Conservation (phyloP, 2,113 vertebrate genomes). For the Nanger granti region DNA sequence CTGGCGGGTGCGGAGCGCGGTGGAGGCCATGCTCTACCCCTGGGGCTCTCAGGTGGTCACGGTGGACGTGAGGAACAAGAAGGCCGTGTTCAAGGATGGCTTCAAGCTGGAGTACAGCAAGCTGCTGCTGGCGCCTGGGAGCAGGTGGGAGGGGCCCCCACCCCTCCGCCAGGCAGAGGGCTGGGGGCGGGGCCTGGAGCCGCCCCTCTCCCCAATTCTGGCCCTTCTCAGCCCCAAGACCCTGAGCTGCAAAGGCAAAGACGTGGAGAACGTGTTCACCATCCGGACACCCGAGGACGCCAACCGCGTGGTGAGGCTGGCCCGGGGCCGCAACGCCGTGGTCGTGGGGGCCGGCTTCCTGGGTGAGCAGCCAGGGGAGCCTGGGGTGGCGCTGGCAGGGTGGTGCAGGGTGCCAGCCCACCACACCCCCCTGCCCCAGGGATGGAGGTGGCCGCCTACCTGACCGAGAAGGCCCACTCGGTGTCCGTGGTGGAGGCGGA, state of each 20-base stretch:
- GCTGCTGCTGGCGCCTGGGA: slow-evolving; percentile 94
- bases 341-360: slow-evolving; percentile 95
- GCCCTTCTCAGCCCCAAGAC: slow-evolving; percentile 85
- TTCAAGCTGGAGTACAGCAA: slow-evolving; percentile 96
- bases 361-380: slow-evolving; percentile 78
- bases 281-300: slow-evolving; percentile 93
- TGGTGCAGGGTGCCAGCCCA: not conserved
- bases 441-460: slow-evolving; percentile 96
- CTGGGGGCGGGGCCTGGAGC: not conserved
- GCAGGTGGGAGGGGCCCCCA: slow-evolving; percentile 80
- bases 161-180: not conserved
- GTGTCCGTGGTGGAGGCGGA: slow-evolving; percentile 96
- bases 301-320: slow-evolving; percentile 89
- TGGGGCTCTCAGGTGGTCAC: slow-evolving; percentile 83
- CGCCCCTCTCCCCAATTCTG: not conserved
- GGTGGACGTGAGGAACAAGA: slow-evolving; percentile 90
- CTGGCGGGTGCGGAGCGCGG: not conserved
- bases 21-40: not conserved
- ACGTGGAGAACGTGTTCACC: slow-evolving; percentile 92
- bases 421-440: slow-evolving; percentile 74
- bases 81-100: slow-evolving; percentile 91
- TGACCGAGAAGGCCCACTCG: slow-evolving; percentile 94
- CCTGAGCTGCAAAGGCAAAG: slow-evolving; percentile 93
- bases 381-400: not conserved
- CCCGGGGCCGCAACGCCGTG: slow-evolving; percentile 92